Evolutionary conservation across 2,888 invertebrate genomes (phyloP).

Genomic region (Eupithecia inturbata): DNA sequence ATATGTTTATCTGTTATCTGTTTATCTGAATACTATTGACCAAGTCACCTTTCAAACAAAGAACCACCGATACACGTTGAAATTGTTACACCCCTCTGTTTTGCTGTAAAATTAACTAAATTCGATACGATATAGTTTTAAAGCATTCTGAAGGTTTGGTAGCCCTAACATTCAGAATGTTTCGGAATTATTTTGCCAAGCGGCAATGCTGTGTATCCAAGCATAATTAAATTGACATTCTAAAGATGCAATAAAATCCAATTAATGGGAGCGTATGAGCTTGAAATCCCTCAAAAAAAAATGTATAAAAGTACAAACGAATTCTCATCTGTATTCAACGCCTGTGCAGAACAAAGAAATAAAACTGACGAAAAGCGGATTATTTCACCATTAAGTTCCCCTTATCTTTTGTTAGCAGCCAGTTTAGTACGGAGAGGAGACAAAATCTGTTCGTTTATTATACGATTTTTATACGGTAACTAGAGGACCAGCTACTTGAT

Average conservation of each 20-base stretch:
- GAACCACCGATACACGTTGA: no score
- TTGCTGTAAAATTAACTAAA: no score
- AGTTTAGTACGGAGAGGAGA: constrained; percentile 22
- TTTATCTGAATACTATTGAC: no score
- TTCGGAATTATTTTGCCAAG: background rate
- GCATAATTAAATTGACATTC: background rate
- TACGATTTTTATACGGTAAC: background rate
- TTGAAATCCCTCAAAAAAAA: background rate
- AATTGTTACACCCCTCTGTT: no score
- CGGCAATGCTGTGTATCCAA: background rate
- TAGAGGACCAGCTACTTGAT: background rate
- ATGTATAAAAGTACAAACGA: background rate
- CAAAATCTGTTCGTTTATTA: background rate
- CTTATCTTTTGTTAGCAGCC: constrained; percentile 33
- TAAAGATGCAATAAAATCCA: background rate
- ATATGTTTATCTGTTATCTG: no score
- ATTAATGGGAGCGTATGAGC: background rate
- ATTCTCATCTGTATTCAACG: constrained; percentile 11
- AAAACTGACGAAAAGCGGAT: constrained; percentile 28
- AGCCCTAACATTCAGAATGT: background rate
- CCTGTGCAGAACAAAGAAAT: constrained; percentile 27
- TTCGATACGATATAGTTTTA: no score
- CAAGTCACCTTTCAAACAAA: no score
- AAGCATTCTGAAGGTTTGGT: no score
- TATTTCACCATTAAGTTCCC: constrained; percentile 27